Percentiles rank a stretch among this genome's conserved stretches.
phyloP scores from a whole-genome alignment of 37 sponge, comb jelly and placozoan genomes.

The Chondrosia reniformis region DNA sequence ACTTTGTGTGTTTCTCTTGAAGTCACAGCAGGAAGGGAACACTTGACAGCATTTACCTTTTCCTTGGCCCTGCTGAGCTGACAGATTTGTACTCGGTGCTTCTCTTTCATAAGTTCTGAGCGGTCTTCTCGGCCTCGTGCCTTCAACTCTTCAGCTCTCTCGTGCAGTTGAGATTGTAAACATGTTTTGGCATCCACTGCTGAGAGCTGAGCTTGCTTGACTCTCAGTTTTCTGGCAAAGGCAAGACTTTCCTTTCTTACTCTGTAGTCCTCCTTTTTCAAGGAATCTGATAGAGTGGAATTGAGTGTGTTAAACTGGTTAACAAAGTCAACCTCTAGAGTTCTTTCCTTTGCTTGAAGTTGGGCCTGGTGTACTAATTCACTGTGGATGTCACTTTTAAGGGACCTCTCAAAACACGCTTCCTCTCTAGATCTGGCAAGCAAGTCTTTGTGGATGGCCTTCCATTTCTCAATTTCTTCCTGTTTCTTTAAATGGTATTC shows the following conservation, averaged over 20 bases:
- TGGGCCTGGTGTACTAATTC: background rate
- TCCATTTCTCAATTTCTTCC: constrained; percentile 42
- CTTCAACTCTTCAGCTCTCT: background rate
- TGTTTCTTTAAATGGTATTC: constrained; percentile 19
- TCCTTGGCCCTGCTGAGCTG: background rate
- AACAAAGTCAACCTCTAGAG: constrained; percentile 31
- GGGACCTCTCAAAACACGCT: background rate
- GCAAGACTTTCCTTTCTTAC: background rate
- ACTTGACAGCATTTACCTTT: constrained; percentile 3
- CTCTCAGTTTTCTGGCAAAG: too few relatives aligned
- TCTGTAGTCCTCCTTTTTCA: constrained; percentile 30
- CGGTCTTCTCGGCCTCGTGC: background rate
- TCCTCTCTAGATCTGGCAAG: constrained; percentile 1
- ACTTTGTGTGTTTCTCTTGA: background rate
- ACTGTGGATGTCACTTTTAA: background rate
- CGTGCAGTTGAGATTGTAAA: constrained; percentile 1
- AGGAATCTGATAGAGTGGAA: constrained; percentile 3
- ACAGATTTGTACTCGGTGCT: background rate
- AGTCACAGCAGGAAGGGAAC: background rate
- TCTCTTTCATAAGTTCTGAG: background rate
- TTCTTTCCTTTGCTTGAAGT: background rate
- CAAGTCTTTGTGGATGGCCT: background rate
- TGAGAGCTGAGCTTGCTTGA: background rate
- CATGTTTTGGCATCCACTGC: background rate
- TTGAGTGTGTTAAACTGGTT: constrained; percentile 33